Percentiles rank a stretch among this genome's conserved stretches.
These are phyloP conservation scores for Saimiri boliviensis DNA, from an alignment of 2,113 vertebrate genomes.

Conservation along the genomic window DNA sequence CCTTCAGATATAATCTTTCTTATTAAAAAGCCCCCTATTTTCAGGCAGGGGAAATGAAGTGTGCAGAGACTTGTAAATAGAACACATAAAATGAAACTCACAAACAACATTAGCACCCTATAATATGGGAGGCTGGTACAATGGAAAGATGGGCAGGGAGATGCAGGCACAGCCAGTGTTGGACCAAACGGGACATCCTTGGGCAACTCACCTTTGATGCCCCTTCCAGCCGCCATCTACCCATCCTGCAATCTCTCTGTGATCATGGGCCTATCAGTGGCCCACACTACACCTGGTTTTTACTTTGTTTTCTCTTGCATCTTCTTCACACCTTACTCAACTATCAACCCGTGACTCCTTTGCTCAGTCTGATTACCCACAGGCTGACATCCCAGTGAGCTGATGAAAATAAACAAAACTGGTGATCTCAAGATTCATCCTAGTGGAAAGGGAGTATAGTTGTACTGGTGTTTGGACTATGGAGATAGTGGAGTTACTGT, in stretches of 20 bases:
- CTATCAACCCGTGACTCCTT: no score
- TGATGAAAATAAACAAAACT: neutral
- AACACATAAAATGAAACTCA: neutral
- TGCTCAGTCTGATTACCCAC: neutral
- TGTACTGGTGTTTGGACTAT: neutral
- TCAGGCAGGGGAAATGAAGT: neutral
- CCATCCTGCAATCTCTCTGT: neutral
- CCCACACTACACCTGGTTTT: neutral
- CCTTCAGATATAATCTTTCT: neutral
- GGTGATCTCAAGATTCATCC: neutral
- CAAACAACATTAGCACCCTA: no score
- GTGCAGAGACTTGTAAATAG: neutral
- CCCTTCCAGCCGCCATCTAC: neutral
- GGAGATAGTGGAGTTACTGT: neutral
- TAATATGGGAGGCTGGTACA: rapidly evolving
- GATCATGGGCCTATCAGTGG: neutral
- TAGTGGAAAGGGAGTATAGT: neutral
- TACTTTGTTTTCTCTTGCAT: neutral
- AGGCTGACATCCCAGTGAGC: neutral
- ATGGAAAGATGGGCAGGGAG: neutral
- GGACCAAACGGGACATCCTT: neutral
- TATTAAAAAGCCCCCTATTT: neutral
- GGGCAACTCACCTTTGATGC: no score
- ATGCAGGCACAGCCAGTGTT: neutral
- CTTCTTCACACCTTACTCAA: neutral